A percentile compares a stretch with the other conserved stretches of the same genome.
Evolutionary conservation across 2,888 invertebrate species (phyloP).

Genomic region (Idaea dimidiata): DNA sequence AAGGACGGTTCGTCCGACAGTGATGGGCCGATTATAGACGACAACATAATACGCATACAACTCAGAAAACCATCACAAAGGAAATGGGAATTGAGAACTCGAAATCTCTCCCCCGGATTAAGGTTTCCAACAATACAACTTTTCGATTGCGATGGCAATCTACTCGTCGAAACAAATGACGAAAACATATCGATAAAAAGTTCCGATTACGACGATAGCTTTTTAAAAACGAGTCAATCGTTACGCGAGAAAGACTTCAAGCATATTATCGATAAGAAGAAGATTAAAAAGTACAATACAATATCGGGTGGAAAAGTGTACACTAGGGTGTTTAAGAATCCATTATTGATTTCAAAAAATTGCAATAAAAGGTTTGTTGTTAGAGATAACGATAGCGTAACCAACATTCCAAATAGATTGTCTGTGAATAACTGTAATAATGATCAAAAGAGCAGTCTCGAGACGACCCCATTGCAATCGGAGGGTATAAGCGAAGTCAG

Average conservation of each 20-base stretch:
- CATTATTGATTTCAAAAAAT: conserved; percentile 26
- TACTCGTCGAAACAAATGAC: conserved; percentile 82
- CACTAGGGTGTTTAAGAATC: conserved; percentile 62
- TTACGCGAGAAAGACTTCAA: conserved; percentile 65
- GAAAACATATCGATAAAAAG: conserved; percentile 76
- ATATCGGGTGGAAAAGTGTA: conserved; percentile 69
- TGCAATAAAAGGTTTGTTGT: conserved; percentile 24
- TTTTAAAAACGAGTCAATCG: conserved; percentile 57
- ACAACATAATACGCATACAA: conserved; percentile 82
- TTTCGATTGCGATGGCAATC: conserved; percentile 82
- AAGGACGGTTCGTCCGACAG: conserved; percentile 63
- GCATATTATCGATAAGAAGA: conserved; percentile 57
- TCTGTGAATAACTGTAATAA: conserved; percentile 54
- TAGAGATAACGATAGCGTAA: conserved; percentile 48
- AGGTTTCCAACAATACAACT: conserved; percentile 82
- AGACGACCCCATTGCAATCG: conserved; percentile 62
- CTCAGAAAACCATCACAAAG: conserved; percentile 82
- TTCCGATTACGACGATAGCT: conserved; percentile 53
- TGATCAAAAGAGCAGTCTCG: conserved; percentile 58
- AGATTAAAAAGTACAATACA: conserved; percentile 66
- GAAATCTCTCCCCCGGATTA: conserved; percentile 82
- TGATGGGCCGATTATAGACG: conserved; percentile 71
- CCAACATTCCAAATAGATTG: conserved; percentile 73
- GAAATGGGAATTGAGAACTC: conserved; percentile 84
- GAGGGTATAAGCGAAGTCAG: conserved; percentile 69